Conservation (phyloP, 2,113 vertebrate species). For the Megaceryle maxima region DNA sequence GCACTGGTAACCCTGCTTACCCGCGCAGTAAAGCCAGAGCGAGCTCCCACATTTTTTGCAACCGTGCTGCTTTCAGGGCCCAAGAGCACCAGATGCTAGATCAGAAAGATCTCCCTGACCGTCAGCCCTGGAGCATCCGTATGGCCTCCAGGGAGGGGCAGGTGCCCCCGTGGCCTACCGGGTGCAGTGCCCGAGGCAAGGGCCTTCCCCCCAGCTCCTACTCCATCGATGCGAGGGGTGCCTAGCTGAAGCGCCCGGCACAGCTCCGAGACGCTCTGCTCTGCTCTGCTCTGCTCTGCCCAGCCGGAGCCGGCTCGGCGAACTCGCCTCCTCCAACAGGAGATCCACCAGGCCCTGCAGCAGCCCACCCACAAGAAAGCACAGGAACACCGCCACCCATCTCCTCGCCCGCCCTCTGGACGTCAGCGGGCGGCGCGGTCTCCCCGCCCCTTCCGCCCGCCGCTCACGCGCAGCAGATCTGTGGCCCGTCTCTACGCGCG, state of each 20-base stretch:
- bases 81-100: neutral
- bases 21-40: fast-evolving
- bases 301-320: no score
- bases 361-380: no score
- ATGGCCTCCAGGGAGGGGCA: fast-evolving
- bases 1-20: fast-evolving
- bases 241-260: neutral
- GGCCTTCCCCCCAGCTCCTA: no score
- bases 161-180: no score
- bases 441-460: no score
- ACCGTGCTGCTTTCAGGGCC: neutral
- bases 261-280: neutral
- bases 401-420: no score
- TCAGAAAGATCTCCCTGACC: fast-evolving
- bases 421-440: neutral
- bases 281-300: no score
- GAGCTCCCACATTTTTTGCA: fast-evolving
- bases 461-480: neutral
- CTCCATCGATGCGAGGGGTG: neutral
- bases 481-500: no score
- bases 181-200: no score
- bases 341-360: no score
- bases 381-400: no score
- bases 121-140: fast-evolving
- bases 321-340: no score